Conservation (phyloP, 1,140 invertebrate genomes). For the Aporrectodea caliginosa region DNA sequence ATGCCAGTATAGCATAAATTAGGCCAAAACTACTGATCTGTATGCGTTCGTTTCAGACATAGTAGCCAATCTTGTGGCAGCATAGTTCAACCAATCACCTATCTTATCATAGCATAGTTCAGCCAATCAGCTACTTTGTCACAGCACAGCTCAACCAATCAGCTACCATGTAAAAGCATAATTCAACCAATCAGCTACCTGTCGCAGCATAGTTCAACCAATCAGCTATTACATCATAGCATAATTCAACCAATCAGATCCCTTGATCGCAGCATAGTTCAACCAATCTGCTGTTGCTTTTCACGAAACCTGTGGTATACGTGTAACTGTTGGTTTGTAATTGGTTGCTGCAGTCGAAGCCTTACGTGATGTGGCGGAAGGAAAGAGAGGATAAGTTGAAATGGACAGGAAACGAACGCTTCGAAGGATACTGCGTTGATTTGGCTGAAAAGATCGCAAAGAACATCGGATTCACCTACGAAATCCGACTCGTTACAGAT, state of each 20-base stretch:
- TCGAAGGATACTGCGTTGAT: conserved; percentile 61
- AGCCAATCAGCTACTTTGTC: no score
- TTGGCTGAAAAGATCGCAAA: conserved; percentile 31
- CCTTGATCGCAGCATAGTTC: no score
- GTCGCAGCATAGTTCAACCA: background rate
- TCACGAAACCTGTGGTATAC: no score
- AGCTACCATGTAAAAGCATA: background rate
- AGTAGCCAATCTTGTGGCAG: background rate
- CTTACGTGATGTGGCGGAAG: conserved; percentile 10
- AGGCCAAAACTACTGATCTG: no score
- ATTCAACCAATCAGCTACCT: background rate
- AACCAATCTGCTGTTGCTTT: no score
- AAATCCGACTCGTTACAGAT: conserved; percentile 82
- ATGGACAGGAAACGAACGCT: conserved; percentile 46
- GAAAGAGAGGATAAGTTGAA: conserved; percentile 20
- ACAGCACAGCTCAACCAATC: no score
- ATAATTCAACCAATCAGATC: background rate
- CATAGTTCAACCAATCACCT: background rate
- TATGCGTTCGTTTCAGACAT: no score
- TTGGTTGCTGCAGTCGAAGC: conserved; percentile 15
- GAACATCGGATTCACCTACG: conserved; percentile 74
- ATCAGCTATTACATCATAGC: background rate
- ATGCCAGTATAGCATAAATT: no score
- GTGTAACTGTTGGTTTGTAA: background rate
- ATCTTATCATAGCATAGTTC: background rate